A percentile compares a stretch with the other conserved stretches of the same genome.
Conservation (phyloP, 2,113 vertebrate genomes). For the Chloebia gouldiae region DNA sequence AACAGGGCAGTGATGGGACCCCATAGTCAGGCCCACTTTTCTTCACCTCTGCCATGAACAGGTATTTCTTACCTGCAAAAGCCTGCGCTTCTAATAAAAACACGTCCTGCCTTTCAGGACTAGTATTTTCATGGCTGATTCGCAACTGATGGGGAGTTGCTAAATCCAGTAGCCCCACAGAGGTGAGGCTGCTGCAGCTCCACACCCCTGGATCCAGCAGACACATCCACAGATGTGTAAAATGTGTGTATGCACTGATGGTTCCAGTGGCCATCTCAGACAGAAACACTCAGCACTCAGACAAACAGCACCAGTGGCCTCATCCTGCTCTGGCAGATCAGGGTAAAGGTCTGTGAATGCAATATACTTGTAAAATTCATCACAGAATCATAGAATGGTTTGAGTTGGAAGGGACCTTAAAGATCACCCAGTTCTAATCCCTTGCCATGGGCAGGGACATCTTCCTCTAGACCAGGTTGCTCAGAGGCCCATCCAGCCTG, state of each 20-base stretch:
- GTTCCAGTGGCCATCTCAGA: neutral
- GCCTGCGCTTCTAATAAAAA: neutral
- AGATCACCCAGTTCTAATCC: neutral
- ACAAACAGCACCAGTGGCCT: neutral
- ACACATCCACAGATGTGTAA: neutral
- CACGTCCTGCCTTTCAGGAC: neutral
- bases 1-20: neutral
- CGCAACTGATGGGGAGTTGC: neutral
- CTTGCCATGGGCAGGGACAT: neutral
- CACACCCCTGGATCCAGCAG: neutral
- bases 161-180: neutral
- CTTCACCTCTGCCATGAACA: neutral
- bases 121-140: neutral
- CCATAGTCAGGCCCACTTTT: neutral
- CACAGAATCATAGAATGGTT: neutral
- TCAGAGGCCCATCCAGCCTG: neutral
- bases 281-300: neutral
- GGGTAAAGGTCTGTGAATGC: neutral
- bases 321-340: neutral
- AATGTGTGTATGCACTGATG: neutral
- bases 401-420: neutral
- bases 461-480: neutral
- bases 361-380: neutral
- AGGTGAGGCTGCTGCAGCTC: neutral
- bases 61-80: neutral